These are phyloP conservation scores for Chloromyia formosa DNA, from an alignment of 2,888 invertebrate species.

Conservation along the genomic window DNA sequence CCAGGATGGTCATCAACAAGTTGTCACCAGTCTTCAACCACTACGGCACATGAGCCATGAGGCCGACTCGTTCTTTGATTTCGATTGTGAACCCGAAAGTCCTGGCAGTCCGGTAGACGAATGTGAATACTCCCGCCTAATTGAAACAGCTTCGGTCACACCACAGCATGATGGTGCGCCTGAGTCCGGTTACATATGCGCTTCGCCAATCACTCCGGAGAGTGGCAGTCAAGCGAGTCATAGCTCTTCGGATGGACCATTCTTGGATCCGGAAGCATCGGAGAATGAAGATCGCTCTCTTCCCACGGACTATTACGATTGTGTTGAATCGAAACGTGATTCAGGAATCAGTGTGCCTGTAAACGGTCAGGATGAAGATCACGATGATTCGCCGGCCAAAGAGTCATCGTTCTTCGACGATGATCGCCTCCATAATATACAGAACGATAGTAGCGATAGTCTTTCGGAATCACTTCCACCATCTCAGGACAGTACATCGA, in stretches of 20 bases:
- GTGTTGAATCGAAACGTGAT: conserved; percentile 50
- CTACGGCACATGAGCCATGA: conserved; percentile 64
- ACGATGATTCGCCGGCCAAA: neutral
- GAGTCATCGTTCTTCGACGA: neutral
- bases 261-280: conserved; percentile 64
- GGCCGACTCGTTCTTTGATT: conserved; percentile 72
- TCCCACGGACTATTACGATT: conserved; percentile 51
- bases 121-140: conserved; percentile 66
- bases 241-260: conserved; percentile 65
- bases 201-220: conserved; percentile 55
- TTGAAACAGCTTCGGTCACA: conserved; percentile 67
- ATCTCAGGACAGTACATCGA: conserved; percentile 51
- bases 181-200: conserved; percentile 67
- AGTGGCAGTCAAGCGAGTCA: conserved; percentile 62
- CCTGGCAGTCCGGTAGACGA: conserved; percentile 77
- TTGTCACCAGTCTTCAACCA: conserved; percentile 66
- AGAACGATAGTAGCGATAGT: conserved; percentile 49
- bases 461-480: conserved; percentile 52
- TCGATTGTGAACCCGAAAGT: conserved; percentile 72
- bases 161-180: conserved; percentile 64
- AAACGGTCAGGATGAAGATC: conserved; percentile 41
- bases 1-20: conserved; percentile 57
- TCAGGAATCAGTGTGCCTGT: conserved; percentile 25
- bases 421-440: conserved; percentile 2
- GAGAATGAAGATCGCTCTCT: conserved; percentile 52